Evolutionary conservation across 2,888 invertebrate genomes (phyloP).

Genomic region (Tanytarsus gracilentus): DNA sequence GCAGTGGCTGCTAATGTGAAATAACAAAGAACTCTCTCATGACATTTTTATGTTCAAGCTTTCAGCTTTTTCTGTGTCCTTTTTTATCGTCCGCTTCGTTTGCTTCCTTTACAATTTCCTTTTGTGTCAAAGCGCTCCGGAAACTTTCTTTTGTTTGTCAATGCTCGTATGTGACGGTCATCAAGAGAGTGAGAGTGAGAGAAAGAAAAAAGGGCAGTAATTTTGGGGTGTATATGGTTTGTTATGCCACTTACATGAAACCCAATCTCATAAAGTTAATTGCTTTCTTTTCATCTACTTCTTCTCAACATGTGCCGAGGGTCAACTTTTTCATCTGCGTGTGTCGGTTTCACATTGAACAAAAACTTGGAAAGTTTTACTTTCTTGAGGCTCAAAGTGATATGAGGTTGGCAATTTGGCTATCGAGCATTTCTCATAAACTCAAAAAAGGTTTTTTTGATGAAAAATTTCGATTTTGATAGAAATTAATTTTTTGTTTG

Average conservation of each 20-base stretch:
- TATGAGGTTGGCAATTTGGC: no score
- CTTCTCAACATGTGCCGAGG: no score
- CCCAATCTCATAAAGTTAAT: conserved; percentile 1
- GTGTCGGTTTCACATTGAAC: no score
- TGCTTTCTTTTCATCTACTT: not conserved
- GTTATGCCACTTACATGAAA: conserved; percentile 3
- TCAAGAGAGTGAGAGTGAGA: no score
- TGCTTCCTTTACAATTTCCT: conserved; percentile 12
- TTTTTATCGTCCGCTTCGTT: conserved; percentile 7
- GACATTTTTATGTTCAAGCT: conserved; percentile 8
- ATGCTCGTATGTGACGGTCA: not conserved
- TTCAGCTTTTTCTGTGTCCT: not conserved
- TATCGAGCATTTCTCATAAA: no score
- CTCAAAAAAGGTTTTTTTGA: no score
- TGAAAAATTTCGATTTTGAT: no score
- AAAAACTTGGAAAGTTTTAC: no score
- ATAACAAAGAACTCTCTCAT: conserved; percentile 1
- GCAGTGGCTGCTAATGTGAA: not conserved
- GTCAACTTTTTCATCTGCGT: no score
- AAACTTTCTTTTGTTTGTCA: not conserved
- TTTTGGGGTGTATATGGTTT: not conserved
- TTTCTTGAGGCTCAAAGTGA: no score
- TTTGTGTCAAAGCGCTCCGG: not conserved
- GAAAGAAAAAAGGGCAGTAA: not conserved
- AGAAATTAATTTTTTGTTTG: no score